phyloP scores from a whole-genome alignment of 2,888 invertebrate species.

The Drosophila phalerata region DNA sequence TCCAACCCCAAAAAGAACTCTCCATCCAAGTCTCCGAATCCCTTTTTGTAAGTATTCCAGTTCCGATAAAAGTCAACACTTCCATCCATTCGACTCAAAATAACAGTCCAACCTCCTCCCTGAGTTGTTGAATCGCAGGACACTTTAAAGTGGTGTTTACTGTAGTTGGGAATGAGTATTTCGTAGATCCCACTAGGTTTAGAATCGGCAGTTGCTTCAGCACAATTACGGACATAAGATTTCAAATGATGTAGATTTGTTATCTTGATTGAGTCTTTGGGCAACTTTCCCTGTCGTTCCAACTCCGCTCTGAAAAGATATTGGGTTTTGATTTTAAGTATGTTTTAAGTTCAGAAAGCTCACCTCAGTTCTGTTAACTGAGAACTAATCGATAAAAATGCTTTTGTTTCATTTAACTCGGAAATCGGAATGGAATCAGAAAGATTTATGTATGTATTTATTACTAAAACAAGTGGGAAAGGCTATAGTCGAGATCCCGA shows the following conservation, averaged over 20 bases:
- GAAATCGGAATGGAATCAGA: too few species aligned
- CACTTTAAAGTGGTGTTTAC: conserved; percentile 1
- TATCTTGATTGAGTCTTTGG: neutral
- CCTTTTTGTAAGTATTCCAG: neutral
- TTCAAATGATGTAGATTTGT: neutral
- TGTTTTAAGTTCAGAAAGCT: too few species aligned
- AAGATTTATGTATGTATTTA: too few species aligned
- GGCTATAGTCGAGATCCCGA: too few species aligned
- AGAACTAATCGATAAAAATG: too few species aligned
- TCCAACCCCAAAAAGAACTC: conserved; percentile 4
- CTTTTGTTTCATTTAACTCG: too few species aligned
- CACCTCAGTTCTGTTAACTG: too few species aligned
- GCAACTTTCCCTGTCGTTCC: neutral
- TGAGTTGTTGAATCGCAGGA: neutral
- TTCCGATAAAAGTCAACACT: conserved; percentile 3
- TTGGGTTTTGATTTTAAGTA: too few species aligned
- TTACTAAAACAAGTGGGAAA: too few species aligned
- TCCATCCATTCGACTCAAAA: conserved; percentile 8
- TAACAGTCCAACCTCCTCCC: neutral
- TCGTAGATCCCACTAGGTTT: neutral
- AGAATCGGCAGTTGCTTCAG: neutral
- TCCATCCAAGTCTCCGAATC: conserved; percentile 4
- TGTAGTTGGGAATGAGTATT: neutral
- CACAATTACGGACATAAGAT: neutral
- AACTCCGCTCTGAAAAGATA: neutral